Conservation (phyloP, 2,888 invertebrate species). For the Drosophila prolongata region DNA sequence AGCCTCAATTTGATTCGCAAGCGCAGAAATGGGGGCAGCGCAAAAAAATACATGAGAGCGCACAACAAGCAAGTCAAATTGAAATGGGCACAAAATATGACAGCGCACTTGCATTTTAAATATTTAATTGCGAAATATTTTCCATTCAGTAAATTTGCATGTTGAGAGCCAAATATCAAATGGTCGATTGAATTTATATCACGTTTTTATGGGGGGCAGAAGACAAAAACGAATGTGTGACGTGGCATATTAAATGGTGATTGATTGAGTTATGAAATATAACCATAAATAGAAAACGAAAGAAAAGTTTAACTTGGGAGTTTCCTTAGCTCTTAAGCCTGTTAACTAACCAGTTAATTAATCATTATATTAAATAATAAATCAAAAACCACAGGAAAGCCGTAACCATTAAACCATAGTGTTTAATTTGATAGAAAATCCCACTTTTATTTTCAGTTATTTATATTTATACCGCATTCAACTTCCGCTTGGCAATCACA, state of each 20-base stretch:
- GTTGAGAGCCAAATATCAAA: conserved; percentile 14
- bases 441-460: not conserved
- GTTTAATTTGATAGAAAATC: not conserved
- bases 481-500: conserved; percentile 15
- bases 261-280: conserved; percentile 2
- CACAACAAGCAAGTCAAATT: conserved; percentile 35
- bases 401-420: not conserved
- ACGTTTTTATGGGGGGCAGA: not conserved
- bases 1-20: conserved; percentile 72
- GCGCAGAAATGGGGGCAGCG: conserved; percentile 38
- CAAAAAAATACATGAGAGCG: conserved; percentile 32
- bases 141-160: conserved; percentile 34
- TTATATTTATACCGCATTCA: conserved; percentile 7
- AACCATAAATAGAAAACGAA: too few species aligned
- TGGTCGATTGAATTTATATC: conserved; percentile 47
- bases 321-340: not conserved
- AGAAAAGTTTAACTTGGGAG: not conserved
- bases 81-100: conserved; percentile 63
- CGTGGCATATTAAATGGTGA: conserved; percentile 4
- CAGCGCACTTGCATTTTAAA: conserved; percentile 62
- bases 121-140: conserved; percentile 64
- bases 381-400: not conserved
- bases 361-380: not conserved
- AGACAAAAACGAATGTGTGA: conserved; percentile 2
- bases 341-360: not conserved